Conservation (phyloP, 2,797 vertebrate genomes). For the Enteromius anoplus region DNA sequence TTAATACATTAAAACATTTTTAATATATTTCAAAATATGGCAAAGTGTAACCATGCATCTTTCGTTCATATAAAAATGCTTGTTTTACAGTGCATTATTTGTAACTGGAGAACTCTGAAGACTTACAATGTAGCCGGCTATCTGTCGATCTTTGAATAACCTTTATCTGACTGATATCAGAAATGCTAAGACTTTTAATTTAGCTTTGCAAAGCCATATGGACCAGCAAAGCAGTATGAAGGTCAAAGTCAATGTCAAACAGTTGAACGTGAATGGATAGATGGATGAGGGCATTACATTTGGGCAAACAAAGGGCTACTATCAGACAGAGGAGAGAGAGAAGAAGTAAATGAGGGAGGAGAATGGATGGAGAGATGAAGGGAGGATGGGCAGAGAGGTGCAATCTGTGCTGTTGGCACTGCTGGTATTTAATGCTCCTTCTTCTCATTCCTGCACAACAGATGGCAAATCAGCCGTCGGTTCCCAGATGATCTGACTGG, state of each 20-base stretch:
- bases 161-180: slow-evolving; percentile 16
- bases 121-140: background rate
- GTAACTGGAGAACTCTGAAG: slow-evolving; percentile 17
- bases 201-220: slow-evolving; percentile 10
- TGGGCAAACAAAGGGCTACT: slow-evolving; percentile 41
- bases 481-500: slow-evolving; percentile 40
- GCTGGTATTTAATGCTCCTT: slow-evolving; percentile 39
- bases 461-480: slow-evolving; percentile 46
- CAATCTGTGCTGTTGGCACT: slow-evolving; percentile 47
- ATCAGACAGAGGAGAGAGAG: slow-evolving; percentile 21
- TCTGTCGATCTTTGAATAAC: slow-evolving; percentile 11
- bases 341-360: background rate
- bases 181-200: slow-evolving; percentile 22
- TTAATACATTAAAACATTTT: background rate
- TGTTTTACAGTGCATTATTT: background rate
- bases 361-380: slow-evolving; percentile 1
- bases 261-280: background rate
- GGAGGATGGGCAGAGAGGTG: slow-evolving; percentile 58
- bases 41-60: background rate
- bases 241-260: slow-evolving; percentile 21
- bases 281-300: background rate
- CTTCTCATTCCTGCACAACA: slow-evolving; percentile 53
- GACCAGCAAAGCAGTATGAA: background rate
- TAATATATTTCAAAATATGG: background rate
- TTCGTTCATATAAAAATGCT: background rate